Evolutionary conservation across 2,888 invertebrate genomes (phyloP), one percentile per base, ranked within the genome.

Genomic region (Melipona bicolor): DNA sequence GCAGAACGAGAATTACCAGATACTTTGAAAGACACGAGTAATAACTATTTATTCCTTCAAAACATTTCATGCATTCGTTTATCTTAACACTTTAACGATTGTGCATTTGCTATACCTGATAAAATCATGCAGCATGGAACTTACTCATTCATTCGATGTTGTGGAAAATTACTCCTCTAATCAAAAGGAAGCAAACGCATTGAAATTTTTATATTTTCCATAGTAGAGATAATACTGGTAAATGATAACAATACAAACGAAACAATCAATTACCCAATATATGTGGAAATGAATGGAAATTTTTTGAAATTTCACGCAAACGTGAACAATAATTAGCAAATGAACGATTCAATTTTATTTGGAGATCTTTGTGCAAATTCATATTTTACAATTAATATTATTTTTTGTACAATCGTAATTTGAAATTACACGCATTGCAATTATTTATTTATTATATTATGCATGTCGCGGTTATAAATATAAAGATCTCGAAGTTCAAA

Each of bases 401-500:
- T 32, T 32, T 32, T 32, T 32, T 4, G 32, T 32, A 32, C 32
- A 32, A 32, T 32, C 43, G 43, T 43, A 43, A 9, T 43, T 43
- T 43, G 43, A 43, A 11, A 43, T 43, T 9, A 36, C 9, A 36
- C 36, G 0, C 9, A 0, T 36, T 36, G 36, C 36, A 36, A n/a
- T n/a, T n/a, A 59, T 27, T 27, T 59, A 5, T 70, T 21, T 17
- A 11, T 43, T 19, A 13, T 21, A 69, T 17, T 43, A 17, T 56
- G 36, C 43, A 9, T 9, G 13, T 4, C 54, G n/a, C 3, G 3
- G 32, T 56, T 64, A 6, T 4, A 24, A 43, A 43, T n/a, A 21
- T n/a, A 36, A 52, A n/a, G 15, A 62, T 59, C 67, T 67, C 67
- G n/a, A 77, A 82, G 82, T 84, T 36, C 54, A 77, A 70, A 70